Percentiles rank a stretch among this genome's conserved stretches.
phyloP scores from a whole-genome alignment of 2,797 vertebrate genomes.

The Chlorospingus flavigularis region DNA sequence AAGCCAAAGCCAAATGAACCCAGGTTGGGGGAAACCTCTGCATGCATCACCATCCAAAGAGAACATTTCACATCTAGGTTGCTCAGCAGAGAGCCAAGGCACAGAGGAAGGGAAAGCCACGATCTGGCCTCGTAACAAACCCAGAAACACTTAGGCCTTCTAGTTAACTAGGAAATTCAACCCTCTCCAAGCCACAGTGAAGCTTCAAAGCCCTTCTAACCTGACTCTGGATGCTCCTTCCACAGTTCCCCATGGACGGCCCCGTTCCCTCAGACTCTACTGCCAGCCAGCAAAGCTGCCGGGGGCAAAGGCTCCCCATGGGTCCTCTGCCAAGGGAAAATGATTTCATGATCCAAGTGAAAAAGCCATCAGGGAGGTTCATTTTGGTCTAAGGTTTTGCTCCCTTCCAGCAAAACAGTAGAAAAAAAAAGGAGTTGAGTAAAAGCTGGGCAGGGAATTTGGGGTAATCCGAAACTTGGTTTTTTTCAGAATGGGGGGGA shows the following conservation, averaged over 20 bases:
- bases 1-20: neutral
- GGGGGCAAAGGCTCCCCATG: neutral
- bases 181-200: slow-evolving; percentile 5
- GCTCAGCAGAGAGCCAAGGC: neutral
- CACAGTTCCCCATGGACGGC: neutral
- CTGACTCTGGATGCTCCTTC: slow-evolving; percentile 9
- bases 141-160: slow-evolving; percentile 30
- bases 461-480: neutral
- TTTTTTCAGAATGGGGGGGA: neutral
- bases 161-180: slow-evolving; percentile 34
- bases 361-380: neutral
- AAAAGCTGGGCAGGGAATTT: neutral
- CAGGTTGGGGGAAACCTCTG: slow-evolving; percentile 12
- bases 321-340: slow-evolving; percentile 16
- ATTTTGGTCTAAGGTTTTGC: neutral
- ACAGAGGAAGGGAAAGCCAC: neutral
- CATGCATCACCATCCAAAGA: neutral
- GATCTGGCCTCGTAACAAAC: slow-evolving; percentile 4
- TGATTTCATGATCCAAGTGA: neutral
- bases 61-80: neutral
- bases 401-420: neutral
- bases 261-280: neutral
- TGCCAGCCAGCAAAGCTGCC: neutral
- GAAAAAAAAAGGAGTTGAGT: neutral
- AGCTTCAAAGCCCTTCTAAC: slow-evolving; percentile 49